These are phyloP conservation scores for Cyclina sinensis DNA, from an alignment of 1,140 invertebrate species.

Conservation along the genomic window DNA sequence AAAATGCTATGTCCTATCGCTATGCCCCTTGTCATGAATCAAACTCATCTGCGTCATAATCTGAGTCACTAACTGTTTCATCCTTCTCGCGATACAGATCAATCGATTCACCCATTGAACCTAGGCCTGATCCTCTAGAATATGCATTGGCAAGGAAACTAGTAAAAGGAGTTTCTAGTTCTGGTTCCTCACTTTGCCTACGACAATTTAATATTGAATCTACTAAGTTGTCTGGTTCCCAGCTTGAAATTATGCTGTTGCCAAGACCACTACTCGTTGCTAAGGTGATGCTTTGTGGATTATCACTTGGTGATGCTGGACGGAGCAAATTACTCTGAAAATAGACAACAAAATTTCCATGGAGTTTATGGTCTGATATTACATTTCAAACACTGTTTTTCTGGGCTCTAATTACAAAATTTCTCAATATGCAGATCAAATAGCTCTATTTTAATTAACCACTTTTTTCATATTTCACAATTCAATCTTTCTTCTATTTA, in stretches of 20 bases:
- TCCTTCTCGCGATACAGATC: constrained; percentile 54
- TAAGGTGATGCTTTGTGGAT: constrained; percentile 71
- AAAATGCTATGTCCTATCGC: neutral
- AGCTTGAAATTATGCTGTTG: constrained; percentile 74
- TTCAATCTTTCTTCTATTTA: too few species aligned
- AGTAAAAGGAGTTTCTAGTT: neutral
- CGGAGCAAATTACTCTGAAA: constrained; percentile 66
- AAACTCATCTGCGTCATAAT: constrained; percentile 49
- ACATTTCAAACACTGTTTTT: too few species aligned
- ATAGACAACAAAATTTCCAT: constrained; percentile 54
- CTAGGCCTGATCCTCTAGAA: neutral
- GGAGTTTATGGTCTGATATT: too few species aligned
- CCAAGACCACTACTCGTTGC: constrained; percentile 76
- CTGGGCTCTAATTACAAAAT: too few species aligned
- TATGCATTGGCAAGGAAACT: neutral
- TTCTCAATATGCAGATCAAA: too few species aligned
- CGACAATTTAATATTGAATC: constrained; percentile 42
- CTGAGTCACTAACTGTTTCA: constrained; percentile 45
- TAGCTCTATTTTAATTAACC: too few species aligned
- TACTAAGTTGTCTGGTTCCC: constrained; percentile 65
- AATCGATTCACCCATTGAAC: constrained; percentile 54
- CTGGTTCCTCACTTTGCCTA: constrained; percentile 13
- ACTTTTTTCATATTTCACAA: too few species aligned
- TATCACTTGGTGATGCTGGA: constrained; percentile 65
- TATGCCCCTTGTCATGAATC: constrained; percentile 26